A percentile compares a stretch with the other conserved stretches of the same genome.
phyloP scores from a whole-genome alignment of 2,888 invertebrate genomes.

The Cheilosia soror region DNA sequence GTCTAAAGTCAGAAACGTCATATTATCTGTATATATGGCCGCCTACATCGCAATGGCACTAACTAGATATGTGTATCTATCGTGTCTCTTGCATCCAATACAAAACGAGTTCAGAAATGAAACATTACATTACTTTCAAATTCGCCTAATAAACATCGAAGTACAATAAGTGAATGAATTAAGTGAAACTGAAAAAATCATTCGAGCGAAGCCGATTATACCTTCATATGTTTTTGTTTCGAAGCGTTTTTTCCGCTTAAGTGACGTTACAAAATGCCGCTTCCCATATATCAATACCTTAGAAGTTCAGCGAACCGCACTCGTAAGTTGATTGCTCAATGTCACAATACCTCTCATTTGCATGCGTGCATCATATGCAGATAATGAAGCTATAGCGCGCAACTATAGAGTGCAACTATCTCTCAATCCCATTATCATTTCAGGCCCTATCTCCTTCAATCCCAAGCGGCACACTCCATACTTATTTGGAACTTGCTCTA shows the following conservation, averaged over 20 bases:
- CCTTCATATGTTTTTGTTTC: slow-evolving; percentile 51
- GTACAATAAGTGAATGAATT: slow-evolving; percentile 27
- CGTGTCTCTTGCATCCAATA: too few relatives aligned
- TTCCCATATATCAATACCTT: slow-evolving; percentile 48
- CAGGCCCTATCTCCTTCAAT: too few relatives aligned
- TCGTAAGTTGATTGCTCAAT: slow-evolving; percentile 38
- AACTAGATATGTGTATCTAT: too few relatives aligned
- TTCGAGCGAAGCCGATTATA: slow-evolving; percentile 60
- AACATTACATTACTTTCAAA: too few relatives aligned
- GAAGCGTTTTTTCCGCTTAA: slow-evolving; percentile 66
- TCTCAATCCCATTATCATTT: too few relatives aligned
- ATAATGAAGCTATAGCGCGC: background rate
- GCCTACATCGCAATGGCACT: too few relatives aligned
- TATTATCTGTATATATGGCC: too few relatives aligned
- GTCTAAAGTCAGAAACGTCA: too few relatives aligned
- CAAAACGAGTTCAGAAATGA: too few relatives aligned
- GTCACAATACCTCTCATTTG: slow-evolving; percentile 35
- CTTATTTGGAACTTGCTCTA: too few relatives aligned
- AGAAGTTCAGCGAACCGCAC: slow-evolving; percentile 64
- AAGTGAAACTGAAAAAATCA: slow-evolving; percentile 69
- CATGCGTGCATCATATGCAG: slow-evolving; percentile 10
- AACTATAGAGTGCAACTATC: too few relatives aligned
- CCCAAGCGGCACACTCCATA: too few relatives aligned
- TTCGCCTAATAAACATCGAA: background rate
- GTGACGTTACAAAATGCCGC: slow-evolving; percentile 70